Evolutionary conservation across 2,797 vertebrate genomes (phyloP).

Genomic region (Smutsia temminckii): DNA sequence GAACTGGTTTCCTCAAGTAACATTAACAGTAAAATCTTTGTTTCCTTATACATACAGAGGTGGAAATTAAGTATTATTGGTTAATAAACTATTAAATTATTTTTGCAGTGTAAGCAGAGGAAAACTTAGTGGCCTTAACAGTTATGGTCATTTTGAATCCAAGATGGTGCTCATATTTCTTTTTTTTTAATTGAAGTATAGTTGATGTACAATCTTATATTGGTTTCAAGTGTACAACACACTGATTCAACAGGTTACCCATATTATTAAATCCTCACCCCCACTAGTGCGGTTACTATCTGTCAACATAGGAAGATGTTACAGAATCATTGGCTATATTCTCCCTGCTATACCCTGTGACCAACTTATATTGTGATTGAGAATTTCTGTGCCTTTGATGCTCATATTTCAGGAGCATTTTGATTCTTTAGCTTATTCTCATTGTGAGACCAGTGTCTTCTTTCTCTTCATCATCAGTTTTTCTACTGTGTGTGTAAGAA

Average conservation of each 20-base stretch:
- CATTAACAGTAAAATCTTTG: neutral
- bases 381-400: too few relatives aligned
- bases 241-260: too few relatives aligned
- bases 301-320: too few relatives aligned
- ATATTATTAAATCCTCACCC: too few relatives aligned
- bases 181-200: too few relatives aligned
- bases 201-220: too few relatives aligned
- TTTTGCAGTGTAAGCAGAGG: neutral
- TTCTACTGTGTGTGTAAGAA: neutral
- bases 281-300: too few relatives aligned
- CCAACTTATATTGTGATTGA: too few relatives aligned
- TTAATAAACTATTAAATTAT: neutral
- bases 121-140: neutral
- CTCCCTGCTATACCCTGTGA: too few relatives aligned
- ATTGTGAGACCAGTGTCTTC: neutral
- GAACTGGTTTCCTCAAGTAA: neutral
- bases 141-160: neutral
- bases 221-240: too few relatives aligned
- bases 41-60: neutral
- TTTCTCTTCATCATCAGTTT: neutral
- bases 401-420: neutral
- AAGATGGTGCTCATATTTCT: neutral
- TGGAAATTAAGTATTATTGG: neutral
- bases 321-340: too few relatives aligned
- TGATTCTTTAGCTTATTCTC: neutral